phyloP scores from a whole-genome alignment of 2,797 vertebrate genomes.

The Otolemur crassicaudatus region DNA sequence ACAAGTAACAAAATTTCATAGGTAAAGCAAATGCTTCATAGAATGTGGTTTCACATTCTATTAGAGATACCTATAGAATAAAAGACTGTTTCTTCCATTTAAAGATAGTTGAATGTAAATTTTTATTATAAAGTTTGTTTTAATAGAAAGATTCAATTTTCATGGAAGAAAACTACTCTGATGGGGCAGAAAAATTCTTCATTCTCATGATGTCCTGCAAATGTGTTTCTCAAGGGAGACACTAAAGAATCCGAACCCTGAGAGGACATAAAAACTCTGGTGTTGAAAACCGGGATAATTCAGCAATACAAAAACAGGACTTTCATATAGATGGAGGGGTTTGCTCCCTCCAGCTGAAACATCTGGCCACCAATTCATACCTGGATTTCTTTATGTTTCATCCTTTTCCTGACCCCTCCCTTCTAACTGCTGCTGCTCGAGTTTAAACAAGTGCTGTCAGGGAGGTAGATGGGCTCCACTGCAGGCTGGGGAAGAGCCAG shows the following conservation, averaged over 20 bases:
- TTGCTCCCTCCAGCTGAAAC: constrained; percentile 67
- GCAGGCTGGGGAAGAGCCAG: constrained; percentile 78
- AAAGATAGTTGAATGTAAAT: neutral
- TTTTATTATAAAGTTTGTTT: neutral
- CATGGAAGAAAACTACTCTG: constrained; percentile 43
- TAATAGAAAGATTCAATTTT: constrained; percentile 21
- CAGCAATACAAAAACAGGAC: constrained; percentile 23
- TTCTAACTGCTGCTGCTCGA: constrained; percentile 65
- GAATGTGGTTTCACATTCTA: neutral
- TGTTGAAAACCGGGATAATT: constrained; percentile 67
- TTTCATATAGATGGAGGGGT: constrained; percentile 64
- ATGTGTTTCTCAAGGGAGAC: neutral
- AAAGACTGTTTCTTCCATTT: neutral
- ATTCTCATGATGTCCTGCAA: constrained; percentile 39
- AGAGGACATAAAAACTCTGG: neutral
- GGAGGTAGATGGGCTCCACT: constrained; percentile 66
- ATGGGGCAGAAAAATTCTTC: constrained; percentile 17
- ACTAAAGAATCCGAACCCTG: neutral
- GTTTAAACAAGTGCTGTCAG: constrained; percentile 79
- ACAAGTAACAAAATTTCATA: neutral
- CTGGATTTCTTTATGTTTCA: constrained; percentile 59
- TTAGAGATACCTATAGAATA: neutral
- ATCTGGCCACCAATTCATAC: constrained; percentile 80
- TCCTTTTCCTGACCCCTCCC: constrained; percentile 30
- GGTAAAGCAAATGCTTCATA: neutral